These are phyloP conservation scores for Melitaea athalia DNA, from an alignment of 2,888 invertebrate genomes.

Conservation along the genomic window DNA sequence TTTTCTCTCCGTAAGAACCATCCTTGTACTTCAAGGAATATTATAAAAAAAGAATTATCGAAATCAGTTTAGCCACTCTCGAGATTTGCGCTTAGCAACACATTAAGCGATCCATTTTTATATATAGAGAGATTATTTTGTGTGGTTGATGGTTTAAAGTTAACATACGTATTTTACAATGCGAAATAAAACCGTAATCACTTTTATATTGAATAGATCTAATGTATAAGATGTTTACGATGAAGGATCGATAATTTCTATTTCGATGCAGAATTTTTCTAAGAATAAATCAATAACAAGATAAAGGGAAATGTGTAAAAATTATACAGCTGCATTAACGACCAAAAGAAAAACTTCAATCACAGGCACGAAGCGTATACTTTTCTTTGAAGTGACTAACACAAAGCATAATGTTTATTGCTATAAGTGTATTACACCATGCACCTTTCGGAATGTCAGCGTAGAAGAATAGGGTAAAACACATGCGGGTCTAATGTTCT, in stretches of 20 bases:
- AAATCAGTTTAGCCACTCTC: no score
- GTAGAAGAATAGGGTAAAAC: conserved; percentile 36
- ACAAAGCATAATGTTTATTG: conserved; percentile 67
- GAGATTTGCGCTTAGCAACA: no score
- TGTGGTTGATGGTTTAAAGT: not conserved
- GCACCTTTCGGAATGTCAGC: conserved; percentile 54
- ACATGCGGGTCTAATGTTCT: conserved; percentile 34
- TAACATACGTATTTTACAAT: not conserved
- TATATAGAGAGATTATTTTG: no score
- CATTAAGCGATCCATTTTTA: no score
- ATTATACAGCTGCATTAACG: conserved; percentile 49
- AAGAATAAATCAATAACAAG: conserved; percentile 31
- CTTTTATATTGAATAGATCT: not conserved
- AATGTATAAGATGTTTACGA: not conserved
- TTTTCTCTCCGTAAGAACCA: no score
- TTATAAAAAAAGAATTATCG: no score
- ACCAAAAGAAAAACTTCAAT: conserved; percentile 68
- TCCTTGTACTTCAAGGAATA: no score
- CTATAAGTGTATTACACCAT: conserved; percentile 57
- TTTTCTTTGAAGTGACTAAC: conserved; percentile 65
- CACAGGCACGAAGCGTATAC: conserved; percentile 49
- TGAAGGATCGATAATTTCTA: conserved; percentile 5
- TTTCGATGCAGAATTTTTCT: conserved; percentile 10
- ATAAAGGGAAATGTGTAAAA: conserved; percentile 47
- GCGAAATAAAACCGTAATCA: not conserved